Conservation (phyloP, 2,797 vertebrate genomes). For the Sebastes goodei region DNA sequence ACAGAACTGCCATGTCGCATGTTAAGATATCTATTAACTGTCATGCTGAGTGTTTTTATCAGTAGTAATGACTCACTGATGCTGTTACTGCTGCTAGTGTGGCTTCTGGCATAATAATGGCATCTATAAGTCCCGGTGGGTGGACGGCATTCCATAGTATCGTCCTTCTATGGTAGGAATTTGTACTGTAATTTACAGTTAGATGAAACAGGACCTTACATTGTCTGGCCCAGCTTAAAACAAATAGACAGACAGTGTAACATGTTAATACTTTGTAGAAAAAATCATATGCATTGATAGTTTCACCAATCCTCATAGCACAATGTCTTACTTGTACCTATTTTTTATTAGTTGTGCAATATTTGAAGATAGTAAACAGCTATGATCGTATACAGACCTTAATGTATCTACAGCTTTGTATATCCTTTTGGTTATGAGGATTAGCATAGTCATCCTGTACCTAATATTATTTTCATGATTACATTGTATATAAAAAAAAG, state of each 20-base stretch:
- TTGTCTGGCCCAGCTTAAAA: constrained; percentile 66
- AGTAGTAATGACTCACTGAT: constrained; percentile 81
- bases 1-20: constrained; percentile 85
- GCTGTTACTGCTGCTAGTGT: constrained; percentile 83
- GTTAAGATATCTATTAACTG: constrained; percentile 85
- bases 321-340: constrained; percentile 76
- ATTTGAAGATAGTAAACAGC: constrained; percentile 79
- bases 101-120: constrained; percentile 82
- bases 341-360: constrained; percentile 77
- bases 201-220: constrained; percentile 64
- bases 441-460: constrained; percentile 80
- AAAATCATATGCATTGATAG: constrained; percentile 69
- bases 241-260: constrained; percentile 70
- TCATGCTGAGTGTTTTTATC: constrained; percentile 85
- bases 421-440: constrained; percentile 81
- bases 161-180: constrained; percentile 74
- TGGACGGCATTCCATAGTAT: constrained; percentile 81
- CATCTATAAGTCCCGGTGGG: constrained; percentile 76
- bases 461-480: constrained; percentile 78
- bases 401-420: constrained; percentile 80
- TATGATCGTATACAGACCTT: constrained; percentile 80
- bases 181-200: constrained; percentile 78
- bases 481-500: constrained; percentile 81
- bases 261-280: constrained; percentile 71
- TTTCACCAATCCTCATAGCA: constrained; percentile 75